Conservation (phyloP, 2,888 invertebrate genomes). For the Strigamia maritima region DNA sequence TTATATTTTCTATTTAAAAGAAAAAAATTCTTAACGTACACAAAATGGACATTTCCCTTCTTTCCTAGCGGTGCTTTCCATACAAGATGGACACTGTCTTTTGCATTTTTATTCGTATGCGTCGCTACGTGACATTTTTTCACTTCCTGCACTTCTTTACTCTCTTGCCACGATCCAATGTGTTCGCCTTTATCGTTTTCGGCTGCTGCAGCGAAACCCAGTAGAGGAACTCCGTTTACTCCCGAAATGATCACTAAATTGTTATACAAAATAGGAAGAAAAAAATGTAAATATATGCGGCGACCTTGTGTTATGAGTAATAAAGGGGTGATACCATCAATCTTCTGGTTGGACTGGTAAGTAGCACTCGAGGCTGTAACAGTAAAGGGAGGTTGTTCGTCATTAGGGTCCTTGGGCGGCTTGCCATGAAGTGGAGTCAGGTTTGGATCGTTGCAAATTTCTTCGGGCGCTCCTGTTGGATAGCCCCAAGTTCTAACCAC, state of each 20-base stretch:
- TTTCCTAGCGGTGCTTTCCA: slow-evolving; percentile 31
- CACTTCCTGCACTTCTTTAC: not conserved
- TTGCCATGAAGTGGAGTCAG: slow-evolving; percentile 35
- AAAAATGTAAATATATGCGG: not conserved
- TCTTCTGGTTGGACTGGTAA: slow-evolving; percentile 19
- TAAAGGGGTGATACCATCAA: slow-evolving; percentile 5
- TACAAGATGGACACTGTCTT: not conserved
- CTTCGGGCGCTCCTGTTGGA: slow-evolving; percentile 34
- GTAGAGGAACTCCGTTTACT: not conserved
- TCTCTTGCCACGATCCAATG: slow-evolving; percentile 17
- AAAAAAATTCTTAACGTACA: not conserved
- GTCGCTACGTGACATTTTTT: slow-evolving; percentile 29
- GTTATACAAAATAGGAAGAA: not conserved
- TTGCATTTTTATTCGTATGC: not conserved
- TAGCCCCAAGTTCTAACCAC: slow-evolving; percentile 4
- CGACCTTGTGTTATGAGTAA: not conserved
- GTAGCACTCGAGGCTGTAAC: slow-evolving; percentile 1
- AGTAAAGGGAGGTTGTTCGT: not conserved
- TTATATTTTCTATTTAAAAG: not conserved
- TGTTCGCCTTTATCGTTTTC: slow-evolving; percentile 35
- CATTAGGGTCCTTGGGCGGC: not conserved
- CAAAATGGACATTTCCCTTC: not conserved
- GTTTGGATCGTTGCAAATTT: slow-evolving; percentile 6
- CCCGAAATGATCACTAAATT: slow-evolving; percentile 17
- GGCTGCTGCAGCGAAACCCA: slow-evolving; percentile 29